Evolutionary conservation across 2,113 vertebrate species (phyloP).

Genomic region (Falco punctatus): DNA sequence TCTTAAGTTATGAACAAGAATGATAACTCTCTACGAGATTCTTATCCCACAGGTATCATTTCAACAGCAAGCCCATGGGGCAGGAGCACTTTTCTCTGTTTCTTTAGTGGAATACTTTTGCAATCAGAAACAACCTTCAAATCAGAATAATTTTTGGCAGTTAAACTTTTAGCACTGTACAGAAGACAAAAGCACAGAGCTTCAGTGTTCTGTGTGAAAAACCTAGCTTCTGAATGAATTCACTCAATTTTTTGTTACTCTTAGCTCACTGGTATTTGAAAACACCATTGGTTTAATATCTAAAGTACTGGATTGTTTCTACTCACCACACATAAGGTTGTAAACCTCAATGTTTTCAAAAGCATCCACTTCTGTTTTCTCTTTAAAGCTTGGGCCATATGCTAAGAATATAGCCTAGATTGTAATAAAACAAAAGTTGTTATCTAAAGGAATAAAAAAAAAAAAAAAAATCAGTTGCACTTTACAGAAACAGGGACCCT

Average conservation of each 20-base stretch:
- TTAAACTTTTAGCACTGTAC: not conserved
- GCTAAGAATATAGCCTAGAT: slow-evolving; percentile 90
- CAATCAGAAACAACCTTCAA: not conserved
- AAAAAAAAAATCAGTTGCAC: not conserved
- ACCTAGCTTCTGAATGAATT: not conserved
- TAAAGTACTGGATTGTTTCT: not conserved
- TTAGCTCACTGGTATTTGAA: not conserved
- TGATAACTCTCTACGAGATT: not conserved
- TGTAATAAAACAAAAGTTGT: not conserved
- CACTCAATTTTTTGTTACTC: not conserved
- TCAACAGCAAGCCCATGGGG: not conserved
- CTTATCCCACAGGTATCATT: not conserved
- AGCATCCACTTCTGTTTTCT: slow-evolving; percentile 78
- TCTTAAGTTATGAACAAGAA: not conserved
- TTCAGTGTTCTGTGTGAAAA: not conserved
- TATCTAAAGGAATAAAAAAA: not conserved
- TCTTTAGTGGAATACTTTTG: not conserved
- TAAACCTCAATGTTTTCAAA: slow-evolving; percentile 98
- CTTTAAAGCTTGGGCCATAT: slow-evolving; percentile 88
- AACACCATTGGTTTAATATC: not conserved
- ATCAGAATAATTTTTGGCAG: not conserved
- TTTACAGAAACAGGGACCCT: not conserved
- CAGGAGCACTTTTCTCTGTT: not conserved
- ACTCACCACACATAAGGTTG: slow-evolving; percentile 96
- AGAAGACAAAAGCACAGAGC: not conserved